Conservation (phyloP, 2,888 invertebrate species). For the Chymomyza procnemis region DNA sequence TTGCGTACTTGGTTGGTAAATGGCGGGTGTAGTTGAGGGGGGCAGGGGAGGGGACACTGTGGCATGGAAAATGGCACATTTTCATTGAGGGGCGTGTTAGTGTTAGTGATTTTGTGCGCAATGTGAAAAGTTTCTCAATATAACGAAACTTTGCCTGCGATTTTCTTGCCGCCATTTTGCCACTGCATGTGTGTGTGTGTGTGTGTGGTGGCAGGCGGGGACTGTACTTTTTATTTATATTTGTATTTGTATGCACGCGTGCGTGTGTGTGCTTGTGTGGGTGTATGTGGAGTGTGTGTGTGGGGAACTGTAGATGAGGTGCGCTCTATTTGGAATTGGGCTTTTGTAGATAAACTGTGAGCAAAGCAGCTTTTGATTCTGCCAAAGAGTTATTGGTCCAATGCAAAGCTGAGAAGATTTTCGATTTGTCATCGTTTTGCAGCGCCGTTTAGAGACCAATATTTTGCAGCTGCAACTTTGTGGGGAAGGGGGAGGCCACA, state of each 20-base stretch:
- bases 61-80: not conserved
- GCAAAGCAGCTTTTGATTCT: not conserved
- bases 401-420: conserved; percentile 65
- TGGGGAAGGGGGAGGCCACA: too few species aligned
- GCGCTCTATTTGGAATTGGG: not conserved
- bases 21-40: not conserved
- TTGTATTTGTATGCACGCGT: conserved; percentile 22
- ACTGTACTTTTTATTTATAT: conserved; percentile 25
- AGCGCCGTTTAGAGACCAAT: conserved; percentile 22
- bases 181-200: conserved; percentile 17
- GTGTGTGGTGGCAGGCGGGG: conserved; percentile 2
- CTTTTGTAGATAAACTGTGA: not conserved
- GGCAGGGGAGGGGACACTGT: not conserved
- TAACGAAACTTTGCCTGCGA: conserved; percentile 61
- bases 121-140: conserved; percentile 73
- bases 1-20: not conserved
- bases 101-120: conserved; percentile 58
- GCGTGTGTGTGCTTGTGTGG: not conserved
- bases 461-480: conserved; percentile 50
- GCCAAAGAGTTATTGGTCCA: conserved; percentile 29
- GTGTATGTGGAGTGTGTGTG: not conserved
- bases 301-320: not conserved
- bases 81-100: conserved; percentile 46
- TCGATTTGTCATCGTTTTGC: conserved; percentile 69
- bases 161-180: conserved; percentile 62